Conservation (phyloP, 2,113 vertebrate species). For the Grus americana region DNA sequence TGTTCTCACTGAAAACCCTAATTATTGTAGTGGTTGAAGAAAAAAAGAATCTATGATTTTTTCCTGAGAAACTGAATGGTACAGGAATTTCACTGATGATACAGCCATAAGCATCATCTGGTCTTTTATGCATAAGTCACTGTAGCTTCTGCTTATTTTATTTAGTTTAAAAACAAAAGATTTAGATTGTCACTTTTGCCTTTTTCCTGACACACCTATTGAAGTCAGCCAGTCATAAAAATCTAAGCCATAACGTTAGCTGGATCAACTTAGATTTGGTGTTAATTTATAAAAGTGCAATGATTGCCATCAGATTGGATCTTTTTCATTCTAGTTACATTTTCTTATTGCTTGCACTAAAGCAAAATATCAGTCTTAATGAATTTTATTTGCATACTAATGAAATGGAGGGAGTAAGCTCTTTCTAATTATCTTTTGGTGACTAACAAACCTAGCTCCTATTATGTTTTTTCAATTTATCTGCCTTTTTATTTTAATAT, state of each 20-base stretch:
- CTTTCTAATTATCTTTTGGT: constrained; percentile 50
- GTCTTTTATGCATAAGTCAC: neutral
- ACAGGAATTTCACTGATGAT: neutral
- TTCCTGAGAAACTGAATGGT: neutral
- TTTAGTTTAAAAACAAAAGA: neutral
- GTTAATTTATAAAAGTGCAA: constrained; percentile 4
- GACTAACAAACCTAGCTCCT: constrained; percentile 20
- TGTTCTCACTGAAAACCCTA: neutral
- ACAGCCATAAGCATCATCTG: neutral
- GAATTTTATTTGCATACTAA: constrained; percentile 63
- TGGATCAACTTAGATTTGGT: neutral
- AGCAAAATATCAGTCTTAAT: constrained; percentile 45
- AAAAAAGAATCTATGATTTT: neutral
- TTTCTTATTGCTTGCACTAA: neutral
- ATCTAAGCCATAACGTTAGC: neutral
- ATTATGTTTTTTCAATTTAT: neutral
- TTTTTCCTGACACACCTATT: neutral
- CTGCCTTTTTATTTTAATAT: neutral
- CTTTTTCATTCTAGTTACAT: neutral
- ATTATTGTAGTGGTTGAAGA: neutral
- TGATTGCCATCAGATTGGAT: neutral
- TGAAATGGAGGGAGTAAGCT: neutral
- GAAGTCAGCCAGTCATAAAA: neutral
- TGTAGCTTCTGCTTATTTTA: neutral
- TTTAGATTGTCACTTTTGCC: neutral